phyloP scores from a whole-genome alignment of 2,113 vertebrate species.

The Mormyrus iriodes region DNA sequence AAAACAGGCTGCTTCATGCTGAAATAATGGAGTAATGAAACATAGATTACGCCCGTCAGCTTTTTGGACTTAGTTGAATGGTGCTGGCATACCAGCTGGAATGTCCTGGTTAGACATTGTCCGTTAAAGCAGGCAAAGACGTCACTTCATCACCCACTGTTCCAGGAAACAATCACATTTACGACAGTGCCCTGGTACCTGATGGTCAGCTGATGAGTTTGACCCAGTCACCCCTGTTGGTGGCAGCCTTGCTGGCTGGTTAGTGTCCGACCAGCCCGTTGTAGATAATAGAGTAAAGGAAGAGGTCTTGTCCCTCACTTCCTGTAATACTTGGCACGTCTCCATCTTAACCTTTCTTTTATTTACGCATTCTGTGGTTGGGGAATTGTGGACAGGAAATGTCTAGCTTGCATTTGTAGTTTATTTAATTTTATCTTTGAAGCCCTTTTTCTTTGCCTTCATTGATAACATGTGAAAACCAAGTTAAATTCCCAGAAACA shows the following conservation, averaged over 20 bases:
- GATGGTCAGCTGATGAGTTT: slow-evolving; percentile 40
- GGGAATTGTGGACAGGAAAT: slow-evolving; percentile 14
- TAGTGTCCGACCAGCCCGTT: slow-evolving; percentile 32
- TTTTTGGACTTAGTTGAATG: neutral
- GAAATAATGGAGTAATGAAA: neutral
- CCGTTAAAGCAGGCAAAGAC: neutral
- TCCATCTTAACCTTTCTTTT: neutral
- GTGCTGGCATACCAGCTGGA: neutral
- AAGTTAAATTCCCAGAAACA: slow-evolving; percentile 36
- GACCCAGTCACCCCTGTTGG: slow-evolving; percentile 37
- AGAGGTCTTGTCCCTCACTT: slow-evolving; percentile 35
- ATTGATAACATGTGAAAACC: slow-evolving; percentile 41
- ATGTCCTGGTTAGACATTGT: neutral
- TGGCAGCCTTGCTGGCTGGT: slow-evolving; percentile 11
- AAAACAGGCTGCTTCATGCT: neutral
- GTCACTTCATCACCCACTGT: neutral
- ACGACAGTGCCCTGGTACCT: slow-evolving; percentile 1
- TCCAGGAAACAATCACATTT: slow-evolving; percentile 24
- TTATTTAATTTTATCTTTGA: slow-evolving; percentile 39
- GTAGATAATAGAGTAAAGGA: slow-evolving; percentile 40
- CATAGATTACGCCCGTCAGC: neutral
- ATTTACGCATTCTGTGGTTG: neutral
- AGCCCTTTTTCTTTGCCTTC: slow-evolving; percentile 30
- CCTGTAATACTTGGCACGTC: slow-evolving; percentile 25
- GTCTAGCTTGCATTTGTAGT: neutral